Evolutionary conservation across 2,797 vertebrate species (phyloP).

Genomic region (Fundulus diaphanus): DNA sequence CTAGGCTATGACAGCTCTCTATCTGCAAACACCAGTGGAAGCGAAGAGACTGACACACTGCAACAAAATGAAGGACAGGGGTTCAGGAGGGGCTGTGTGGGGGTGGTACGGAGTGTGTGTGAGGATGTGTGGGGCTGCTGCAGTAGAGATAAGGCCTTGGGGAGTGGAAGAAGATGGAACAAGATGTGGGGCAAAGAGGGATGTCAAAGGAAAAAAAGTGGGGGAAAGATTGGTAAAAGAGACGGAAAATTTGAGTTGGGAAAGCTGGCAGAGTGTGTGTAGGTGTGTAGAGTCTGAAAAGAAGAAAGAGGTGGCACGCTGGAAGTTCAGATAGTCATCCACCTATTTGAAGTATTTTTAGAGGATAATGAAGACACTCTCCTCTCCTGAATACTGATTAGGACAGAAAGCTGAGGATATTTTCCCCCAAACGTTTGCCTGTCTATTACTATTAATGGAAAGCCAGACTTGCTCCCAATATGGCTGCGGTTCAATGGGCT

Average conservation of each 20-base stretch:
- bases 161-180: constrained; percentile 47
- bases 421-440: constrained; percentile 41
- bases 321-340: constrained; percentile 48
- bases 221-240: constrained; percentile 5
- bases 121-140: constrained; percentile 32
- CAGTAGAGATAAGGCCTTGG: constrained; percentile 56
- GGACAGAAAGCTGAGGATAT: constrained; percentile 46
- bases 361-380: constrained; percentile 41
- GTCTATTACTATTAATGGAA: constrained; percentile 60
- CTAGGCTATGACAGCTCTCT: constrained; percentile 53
- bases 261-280: constrained; percentile 24
- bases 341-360: constrained; percentile 50
- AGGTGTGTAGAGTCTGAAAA: constrained; percentile 18
- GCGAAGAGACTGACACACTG: constrained; percentile 49
- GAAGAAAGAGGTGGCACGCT: constrained; percentile 20
- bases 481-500: constrained; percentile 44
- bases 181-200: constrained; percentile 53
- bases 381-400: constrained; percentile 51
- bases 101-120: constrained; percentile 33
- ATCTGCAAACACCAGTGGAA: constrained; percentile 39
- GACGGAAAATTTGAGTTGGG: constrained; percentile 36
- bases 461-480: constrained; percentile 58
- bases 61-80: constrained; percentile 57
- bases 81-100: constrained; percentile 10
- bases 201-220: constrained; percentile 38